phyloP scores from a whole-genome alignment of 2,797 vertebrate genomes.

The Sebastes glaucus region DNA sequence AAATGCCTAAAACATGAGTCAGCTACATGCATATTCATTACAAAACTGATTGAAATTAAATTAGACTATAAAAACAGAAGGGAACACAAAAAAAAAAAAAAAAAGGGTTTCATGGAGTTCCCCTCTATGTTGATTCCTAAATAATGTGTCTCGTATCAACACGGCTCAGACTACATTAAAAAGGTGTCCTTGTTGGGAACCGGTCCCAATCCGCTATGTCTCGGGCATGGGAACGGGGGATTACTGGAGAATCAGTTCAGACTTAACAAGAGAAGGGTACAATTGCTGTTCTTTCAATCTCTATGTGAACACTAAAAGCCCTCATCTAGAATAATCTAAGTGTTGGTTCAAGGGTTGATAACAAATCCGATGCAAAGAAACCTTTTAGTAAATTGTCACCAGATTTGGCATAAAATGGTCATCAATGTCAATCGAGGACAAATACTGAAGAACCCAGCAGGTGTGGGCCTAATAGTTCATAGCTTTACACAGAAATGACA shows the following conservation, averaged over 20 bases:
- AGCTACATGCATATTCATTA: conserved; percentile 71
- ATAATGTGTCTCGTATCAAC: conserved; percentile 60
- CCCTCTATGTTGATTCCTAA: conserved; percentile 53
- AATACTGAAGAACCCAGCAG: conserved; percentile 59
- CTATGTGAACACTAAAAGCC: conserved; percentile 28
- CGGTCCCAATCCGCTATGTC: conserved; percentile 64
- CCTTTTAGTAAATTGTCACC: conserved; percentile 34
- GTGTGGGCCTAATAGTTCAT: conserved; percentile 44
- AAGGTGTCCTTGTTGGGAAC: conserved; percentile 71
- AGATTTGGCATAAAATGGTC: conserved; percentile 61
- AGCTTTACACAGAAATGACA: conserved; percentile 60
- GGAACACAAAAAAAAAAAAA: background rate
- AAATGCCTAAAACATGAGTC: conserved; percentile 65
- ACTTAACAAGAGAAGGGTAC: conserved; percentile 12
- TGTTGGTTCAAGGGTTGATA: conserved; percentile 44
- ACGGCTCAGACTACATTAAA: conserved; percentile 71
- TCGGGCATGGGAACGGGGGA: conserved; percentile 23
- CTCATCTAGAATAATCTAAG: conserved; percentile 34
- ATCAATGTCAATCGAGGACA: conserved; percentile 47
- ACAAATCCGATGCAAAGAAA: conserved; percentile 47
- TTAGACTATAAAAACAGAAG: conserved; percentile 43
- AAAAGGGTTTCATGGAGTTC: conserved; percentile 39
- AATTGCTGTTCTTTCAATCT: conserved; percentile 4
- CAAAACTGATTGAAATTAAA: conserved; percentile 56
- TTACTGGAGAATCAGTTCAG: conserved; percentile 45